These are phyloP conservation scores for Autographa gamma DNA, from an alignment of 2,888 invertebrate species.

Conservation along the genomic window DNA sequence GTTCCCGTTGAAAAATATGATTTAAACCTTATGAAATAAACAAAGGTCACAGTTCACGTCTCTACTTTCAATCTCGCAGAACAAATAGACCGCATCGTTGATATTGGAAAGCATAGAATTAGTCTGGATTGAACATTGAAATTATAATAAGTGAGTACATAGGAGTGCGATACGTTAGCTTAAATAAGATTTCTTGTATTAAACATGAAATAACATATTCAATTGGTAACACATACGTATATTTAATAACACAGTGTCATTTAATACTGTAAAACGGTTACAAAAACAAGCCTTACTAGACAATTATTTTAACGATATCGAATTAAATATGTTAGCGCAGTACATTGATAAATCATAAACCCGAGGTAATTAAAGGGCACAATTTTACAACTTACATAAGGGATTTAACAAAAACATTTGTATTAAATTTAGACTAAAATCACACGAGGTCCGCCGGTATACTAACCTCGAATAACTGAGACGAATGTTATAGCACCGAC, in stretches of 20 bases:
- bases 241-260: conserved; percentile 17
- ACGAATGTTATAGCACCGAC: conserved; percentile 3
- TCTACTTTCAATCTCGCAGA: conserved; percentile 1
- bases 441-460: conserved; percentile 11
- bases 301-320: conserved; percentile 15
- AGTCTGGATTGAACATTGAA: neutral
- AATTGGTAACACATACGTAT: conserved; percentile 20
- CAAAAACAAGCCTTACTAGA: conserved; percentile 14
- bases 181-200: neutral
- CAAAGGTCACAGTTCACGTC: conserved; percentile 16
- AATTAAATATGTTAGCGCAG: conserved; percentile 26
- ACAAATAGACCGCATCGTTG: neutral
- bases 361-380: conserved; percentile 23
- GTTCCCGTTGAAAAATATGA: conserved; percentile 26
- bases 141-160: neutral
- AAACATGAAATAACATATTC: neutral
- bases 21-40: conserved; percentile 24
- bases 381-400: conserved; percentile 16
- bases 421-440: conserved; percentile 26
- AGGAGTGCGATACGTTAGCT: neutral
- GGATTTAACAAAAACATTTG: conserved; percentile 31
- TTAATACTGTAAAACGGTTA: conserved; percentile 10
- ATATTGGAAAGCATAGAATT: conserved; percentile 3
- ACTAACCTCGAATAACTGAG: neutral
- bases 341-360: conserved; percentile 27